These are phyloP conservation scores for Malurus alboscapulatus DNA, from an alignment of 2,113 vertebrate species.

Conservation along the genomic window DNA sequence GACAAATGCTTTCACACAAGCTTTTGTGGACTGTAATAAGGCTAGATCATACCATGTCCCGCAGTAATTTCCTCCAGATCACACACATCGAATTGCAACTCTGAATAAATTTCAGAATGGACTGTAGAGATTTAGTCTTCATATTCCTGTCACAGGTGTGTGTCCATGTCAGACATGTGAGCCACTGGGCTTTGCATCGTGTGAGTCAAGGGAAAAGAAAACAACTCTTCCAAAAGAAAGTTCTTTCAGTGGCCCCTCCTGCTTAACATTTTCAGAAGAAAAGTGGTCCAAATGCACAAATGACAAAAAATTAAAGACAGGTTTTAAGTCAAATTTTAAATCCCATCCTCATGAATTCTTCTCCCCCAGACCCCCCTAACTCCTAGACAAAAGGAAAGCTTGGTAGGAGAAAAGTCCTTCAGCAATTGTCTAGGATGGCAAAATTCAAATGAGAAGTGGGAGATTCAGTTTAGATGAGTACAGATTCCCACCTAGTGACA, in stretches of 20 bases:
- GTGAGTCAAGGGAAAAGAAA: neutral
- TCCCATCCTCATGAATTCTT: neutral
- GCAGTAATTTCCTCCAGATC: neutral
- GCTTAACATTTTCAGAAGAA: neutral
- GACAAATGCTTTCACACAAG: neutral
- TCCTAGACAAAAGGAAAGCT: neutral
- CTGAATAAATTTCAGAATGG: neutral
- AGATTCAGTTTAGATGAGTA: neutral
- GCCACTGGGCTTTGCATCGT: neutral
- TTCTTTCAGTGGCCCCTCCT: neutral
- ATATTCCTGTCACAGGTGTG: neutral
- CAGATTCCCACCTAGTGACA: neutral
- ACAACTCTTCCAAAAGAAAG: neutral
- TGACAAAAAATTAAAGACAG: neutral
- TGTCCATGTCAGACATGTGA: neutral
- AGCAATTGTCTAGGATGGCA: neutral
- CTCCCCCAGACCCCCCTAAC: accelerated
- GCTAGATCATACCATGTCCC: neutral
- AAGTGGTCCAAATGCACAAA: neutral
- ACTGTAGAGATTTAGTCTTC: neutral
- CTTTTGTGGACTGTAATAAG: neutral
- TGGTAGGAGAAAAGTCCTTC: neutral
- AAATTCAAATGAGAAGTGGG: neutral
- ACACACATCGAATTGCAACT: neutral
- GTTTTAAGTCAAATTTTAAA: neutral